phyloP scores from a whole-genome alignment of 2,888 invertebrate species.

The Pelosia muscerda region DNA sequence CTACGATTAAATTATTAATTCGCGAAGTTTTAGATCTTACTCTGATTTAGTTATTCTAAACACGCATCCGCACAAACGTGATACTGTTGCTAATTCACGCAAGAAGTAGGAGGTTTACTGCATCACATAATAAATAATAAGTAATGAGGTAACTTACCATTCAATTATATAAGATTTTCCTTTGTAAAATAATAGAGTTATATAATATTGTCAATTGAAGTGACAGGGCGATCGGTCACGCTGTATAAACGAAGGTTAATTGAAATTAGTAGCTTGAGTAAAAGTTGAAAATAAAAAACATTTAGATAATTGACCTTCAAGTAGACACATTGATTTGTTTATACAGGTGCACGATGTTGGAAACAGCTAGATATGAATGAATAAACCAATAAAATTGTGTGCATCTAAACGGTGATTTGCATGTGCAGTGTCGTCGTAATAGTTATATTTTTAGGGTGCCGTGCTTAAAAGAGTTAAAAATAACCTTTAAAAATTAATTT shows the following conservation, averaged over 20 bases:
- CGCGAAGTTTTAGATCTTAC: slow-evolving; percentile 39
- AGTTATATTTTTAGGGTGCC: no score
- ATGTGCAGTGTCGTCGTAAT: no score
- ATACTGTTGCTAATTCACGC: slow-evolving; percentile 36
- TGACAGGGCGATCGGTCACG: slow-evolving; percentile 20
- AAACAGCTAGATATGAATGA: slow-evolving; percentile 39
- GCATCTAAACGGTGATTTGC: slow-evolving; percentile 3
- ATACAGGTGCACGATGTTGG: slow-evolving; percentile 36
- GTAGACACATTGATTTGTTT: slow-evolving; percentile 37
- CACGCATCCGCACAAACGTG: slow-evolving; percentile 36
- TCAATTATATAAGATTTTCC: slow-evolving; percentile 35
- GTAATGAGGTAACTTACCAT: slow-evolving; percentile 13
- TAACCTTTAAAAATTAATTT: not conserved
- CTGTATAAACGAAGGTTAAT: slow-evolving; percentile 16
- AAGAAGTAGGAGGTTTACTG: slow-evolving; percentile 31
- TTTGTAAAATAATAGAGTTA: slow-evolving; percentile 27
- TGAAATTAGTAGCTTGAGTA: slow-evolving; percentile 29
- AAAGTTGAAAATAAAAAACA: slow-evolving; percentile 28
- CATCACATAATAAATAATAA: slow-evolving; percentile 38
- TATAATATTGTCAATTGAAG: slow-evolving; percentile 26
- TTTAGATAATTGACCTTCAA: slow-evolving; percentile 24
- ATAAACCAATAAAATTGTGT: slow-evolving; percentile 23
- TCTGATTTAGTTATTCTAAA: slow-evolving; percentile 25
- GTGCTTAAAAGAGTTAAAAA: not conserved
- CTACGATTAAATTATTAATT: slow-evolving; percentile 23